phyloP scores from a whole-genome alignment of 2,888 invertebrate genomes.

The Oxycera nigricornis region DNA sequence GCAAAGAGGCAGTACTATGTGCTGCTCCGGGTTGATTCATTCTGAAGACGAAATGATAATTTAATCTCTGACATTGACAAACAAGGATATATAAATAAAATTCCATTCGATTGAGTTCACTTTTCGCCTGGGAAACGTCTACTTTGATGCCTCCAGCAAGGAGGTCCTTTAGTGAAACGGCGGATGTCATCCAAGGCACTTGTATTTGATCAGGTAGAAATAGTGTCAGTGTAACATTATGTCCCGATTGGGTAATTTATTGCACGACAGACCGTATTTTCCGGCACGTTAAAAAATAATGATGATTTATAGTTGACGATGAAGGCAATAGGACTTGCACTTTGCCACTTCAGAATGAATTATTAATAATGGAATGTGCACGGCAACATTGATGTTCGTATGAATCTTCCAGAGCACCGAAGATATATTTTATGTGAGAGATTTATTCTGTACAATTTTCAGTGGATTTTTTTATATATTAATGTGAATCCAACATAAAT shows the following conservation, averaged over 20 bases:
- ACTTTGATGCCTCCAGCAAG: background rate
- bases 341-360: no score
- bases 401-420: no score
- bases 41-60: constrained; percentile 24
- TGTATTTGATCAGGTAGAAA: constrained; percentile 3
- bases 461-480: no score
- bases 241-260: constrained; percentile 4
- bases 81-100: constrained; percentile 24
- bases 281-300: background rate
- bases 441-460: no score
- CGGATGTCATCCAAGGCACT: background rate
- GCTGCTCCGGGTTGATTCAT: constrained; percentile 19
- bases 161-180: background rate
- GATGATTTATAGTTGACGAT: constrained; percentile 4
- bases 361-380: no score
- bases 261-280: constrained; percentile 10
- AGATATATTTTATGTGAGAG: no score
- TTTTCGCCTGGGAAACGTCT: constrained; percentile 14
- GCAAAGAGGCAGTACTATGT: background rate
- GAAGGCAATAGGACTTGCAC: background rate
- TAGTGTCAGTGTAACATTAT: background rate
- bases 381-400: no score
- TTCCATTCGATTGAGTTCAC: constrained; percentile 23
- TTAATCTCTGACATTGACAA: constrained; percentile 29
- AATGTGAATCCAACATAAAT: no score